A percentile compares a stretch with the other conserved stretches of the same genome.
These are phyloP conservation scores for Conomelus anceps DNA, from an alignment of 2,888 invertebrate genomes.

Conservation along the genomic window DNA sequence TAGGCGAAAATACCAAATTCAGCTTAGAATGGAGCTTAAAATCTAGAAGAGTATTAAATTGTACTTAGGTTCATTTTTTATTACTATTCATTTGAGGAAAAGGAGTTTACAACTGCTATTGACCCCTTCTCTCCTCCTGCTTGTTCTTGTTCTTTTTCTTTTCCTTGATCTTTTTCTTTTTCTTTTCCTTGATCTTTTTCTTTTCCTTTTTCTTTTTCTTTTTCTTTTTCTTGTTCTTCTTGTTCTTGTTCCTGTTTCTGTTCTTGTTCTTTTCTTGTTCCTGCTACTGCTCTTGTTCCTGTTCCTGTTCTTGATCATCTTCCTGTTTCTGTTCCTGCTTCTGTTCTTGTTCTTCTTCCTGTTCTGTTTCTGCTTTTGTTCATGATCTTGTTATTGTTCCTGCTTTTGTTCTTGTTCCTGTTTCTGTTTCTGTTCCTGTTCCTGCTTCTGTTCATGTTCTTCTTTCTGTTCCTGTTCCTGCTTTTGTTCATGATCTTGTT, in stretches of 20 bases:
- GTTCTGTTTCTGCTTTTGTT: too few species aligned
- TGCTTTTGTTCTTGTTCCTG: background rate
- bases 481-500: too few species aligned
- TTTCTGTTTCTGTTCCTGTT: background rate
- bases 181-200: background rate
- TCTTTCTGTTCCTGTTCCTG: too few species aligned
- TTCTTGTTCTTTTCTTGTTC: background rate
- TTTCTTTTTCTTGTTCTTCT: background rate
- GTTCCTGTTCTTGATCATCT: background rate
- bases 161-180: background rate
- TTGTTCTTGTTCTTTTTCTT: background rate
- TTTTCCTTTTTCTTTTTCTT: background rate
- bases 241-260: background rate
- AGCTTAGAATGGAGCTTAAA: too few species aligned
- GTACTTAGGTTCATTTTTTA: too few species aligned
- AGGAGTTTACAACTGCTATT: too few species aligned
- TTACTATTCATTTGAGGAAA: too few species aligned
- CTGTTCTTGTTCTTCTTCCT: background rate
- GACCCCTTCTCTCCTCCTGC: too few species aligned
- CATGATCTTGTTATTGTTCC: background rate
- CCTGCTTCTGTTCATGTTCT: background rate
- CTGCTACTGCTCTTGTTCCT: background rate
- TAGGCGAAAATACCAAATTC: too few species aligned
- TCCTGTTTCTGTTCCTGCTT: background rate
- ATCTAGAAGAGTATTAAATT: too few species aligned